A percentile compares a stretch with the other conserved stretches of the same genome.
phyloP scores from a whole-genome alignment of 2,888 invertebrate genomes.

The Acleris holmiana region DNA sequence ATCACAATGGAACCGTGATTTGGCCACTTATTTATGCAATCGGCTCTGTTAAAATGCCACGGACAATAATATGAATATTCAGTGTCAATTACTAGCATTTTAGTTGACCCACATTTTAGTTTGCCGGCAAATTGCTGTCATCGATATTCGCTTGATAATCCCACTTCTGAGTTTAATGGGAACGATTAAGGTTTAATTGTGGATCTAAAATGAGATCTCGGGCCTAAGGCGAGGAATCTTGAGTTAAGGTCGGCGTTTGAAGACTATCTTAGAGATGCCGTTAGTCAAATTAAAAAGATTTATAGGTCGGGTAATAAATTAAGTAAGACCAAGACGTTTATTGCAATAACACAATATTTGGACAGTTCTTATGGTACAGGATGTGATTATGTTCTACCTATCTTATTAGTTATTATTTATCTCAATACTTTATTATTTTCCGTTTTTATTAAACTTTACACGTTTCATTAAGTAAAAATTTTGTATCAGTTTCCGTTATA shows the following conservation, averaged over 20 bases:
- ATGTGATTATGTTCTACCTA: too few relatives aligned
- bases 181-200: conserved; percentile 31
- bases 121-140: conserved; percentile 12
- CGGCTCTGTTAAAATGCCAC: conserved; percentile 19
- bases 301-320: not conserved
- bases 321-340: too few relatives aligned
- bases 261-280: not conserved
- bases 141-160: conserved; percentile 17
- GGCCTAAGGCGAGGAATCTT: conserved; percentile 14
- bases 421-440: too few relatives aligned
- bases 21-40: conserved; percentile 44
- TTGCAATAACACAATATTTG: too few relatives aligned
- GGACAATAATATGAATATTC: conserved; percentile 34
- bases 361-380: too few relatives aligned
- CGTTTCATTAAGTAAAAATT: too few relatives aligned
- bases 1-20: conserved; percentile 12
- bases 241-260: not conserved
- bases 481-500: too few relatives aligned
- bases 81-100: conserved; percentile 32
- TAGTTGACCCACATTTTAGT: conserved; percentile 33
- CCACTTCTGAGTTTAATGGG: conserved; percentile 15
- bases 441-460: too few relatives aligned
- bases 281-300: not conserved
- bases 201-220: conserved; percentile 27
- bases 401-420: too few relatives aligned